Conservation (phyloP, 2,797 vertebrate species). For the Dallia pectoralis region DNA sequence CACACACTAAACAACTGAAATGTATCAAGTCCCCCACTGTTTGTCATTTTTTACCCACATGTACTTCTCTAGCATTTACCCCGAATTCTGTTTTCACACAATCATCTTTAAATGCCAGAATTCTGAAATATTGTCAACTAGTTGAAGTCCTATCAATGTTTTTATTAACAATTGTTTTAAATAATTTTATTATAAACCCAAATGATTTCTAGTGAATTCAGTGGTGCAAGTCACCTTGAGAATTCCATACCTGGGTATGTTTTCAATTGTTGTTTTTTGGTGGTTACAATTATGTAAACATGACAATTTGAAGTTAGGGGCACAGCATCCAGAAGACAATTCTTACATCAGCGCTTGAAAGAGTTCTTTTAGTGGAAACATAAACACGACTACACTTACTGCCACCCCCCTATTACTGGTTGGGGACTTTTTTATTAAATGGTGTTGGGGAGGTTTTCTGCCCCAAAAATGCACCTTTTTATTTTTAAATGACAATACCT, state of each 20-base stretch:
- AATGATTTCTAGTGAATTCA: neutral
- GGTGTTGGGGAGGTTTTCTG: neutral
- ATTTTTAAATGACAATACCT: neutral
- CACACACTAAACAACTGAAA: slow-evolving; percentile 59
- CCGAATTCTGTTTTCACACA: slow-evolving; percentile 32
- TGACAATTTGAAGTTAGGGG: neutral
- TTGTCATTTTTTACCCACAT: slow-evolving; percentile 21
- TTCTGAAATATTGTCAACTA: neutral
- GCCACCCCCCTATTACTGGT: slow-evolving; percentile 39
- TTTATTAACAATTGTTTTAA: neutral
- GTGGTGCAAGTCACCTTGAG: neutral
- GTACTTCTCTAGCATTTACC: slow-evolving; percentile 25
- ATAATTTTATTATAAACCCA: neutral
- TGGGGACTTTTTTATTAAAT: slow-evolving; percentile 22
- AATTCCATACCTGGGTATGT: neutral
- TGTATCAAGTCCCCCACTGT: slow-evolving; percentile 20
- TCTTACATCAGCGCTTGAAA: neutral
- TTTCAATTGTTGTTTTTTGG: neutral
- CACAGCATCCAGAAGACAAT: neutral
- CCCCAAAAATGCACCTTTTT: neutral
- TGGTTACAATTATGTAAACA: neutral
- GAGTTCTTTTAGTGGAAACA: slow-evolving; percentile 46
- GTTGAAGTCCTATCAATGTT: slow-evolving; percentile 3
- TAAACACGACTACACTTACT: slow-evolving; percentile 56
- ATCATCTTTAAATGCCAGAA: neutral